Evolutionary conservation across 2,113 vertebrate species (phyloP).

Genomic region (Diadophis punctatus): DNA sequence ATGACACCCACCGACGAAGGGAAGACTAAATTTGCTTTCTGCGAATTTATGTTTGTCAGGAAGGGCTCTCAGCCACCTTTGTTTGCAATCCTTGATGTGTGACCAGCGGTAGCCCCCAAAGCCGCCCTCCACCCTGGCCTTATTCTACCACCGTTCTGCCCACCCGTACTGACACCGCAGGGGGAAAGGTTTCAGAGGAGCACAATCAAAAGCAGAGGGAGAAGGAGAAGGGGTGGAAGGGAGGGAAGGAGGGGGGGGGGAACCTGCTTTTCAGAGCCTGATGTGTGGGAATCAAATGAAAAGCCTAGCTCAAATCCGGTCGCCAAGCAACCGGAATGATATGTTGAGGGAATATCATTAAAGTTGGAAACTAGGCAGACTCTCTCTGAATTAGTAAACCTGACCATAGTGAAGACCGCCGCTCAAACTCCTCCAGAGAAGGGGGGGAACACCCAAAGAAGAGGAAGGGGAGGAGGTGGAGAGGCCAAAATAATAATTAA

Average conservation of each 20-base stretch:
- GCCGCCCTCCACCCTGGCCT: conserved; percentile 82
- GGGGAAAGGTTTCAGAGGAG: conserved; percentile 96
- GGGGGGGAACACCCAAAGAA: not conserved
- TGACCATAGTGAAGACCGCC: conserved; percentile 68
- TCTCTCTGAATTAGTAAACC: conserved; percentile 90
- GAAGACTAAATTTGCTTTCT: conserved; percentile 89
- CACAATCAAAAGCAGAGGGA: conserved; percentile 97
- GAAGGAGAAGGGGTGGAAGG: conserved; percentile 57
- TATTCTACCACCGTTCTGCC: conserved; percentile 83
- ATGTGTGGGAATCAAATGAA: conserved; percentile 99
- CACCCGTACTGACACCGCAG: conserved; percentile 97
- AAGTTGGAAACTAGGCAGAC: conserved; percentile 90
- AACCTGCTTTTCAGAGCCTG: conserved; percentile 97
- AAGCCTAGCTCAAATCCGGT: conserved; percentile 98
- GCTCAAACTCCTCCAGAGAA: conserved; percentile 53
- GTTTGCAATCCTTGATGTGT: conserved; percentile 99
- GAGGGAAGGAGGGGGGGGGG: conserved; percentile 72
- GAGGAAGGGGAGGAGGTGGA: conserved; percentile 25
- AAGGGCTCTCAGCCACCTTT: conserved; percentile 89
- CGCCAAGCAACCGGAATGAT: conserved; percentile 97
- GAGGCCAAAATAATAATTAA: not conserved
- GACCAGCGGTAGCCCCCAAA: conserved; percentile 80
- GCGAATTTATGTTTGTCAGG: conserved; percentile 92
- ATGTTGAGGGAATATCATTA: conserved; percentile 99
- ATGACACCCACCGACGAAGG: conserved; percentile 75